Evolutionary conservation across 2,888 invertebrate genomes (phyloP), one percentile per base, ranked within the genome.

Genomic region (Abrostola tripartita): DNA sequence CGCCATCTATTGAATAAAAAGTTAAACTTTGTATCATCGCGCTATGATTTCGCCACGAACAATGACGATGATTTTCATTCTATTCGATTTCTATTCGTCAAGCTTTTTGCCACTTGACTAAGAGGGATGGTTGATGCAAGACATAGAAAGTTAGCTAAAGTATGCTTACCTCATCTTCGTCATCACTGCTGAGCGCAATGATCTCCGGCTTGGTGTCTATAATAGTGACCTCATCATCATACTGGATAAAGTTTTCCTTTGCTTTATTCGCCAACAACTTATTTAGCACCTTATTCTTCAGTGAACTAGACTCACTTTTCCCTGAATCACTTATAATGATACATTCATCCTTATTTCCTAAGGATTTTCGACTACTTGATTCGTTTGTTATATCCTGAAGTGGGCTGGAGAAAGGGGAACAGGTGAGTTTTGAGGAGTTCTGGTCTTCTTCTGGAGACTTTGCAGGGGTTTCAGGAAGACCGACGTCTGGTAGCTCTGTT

Each of bases 121-220:
- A n/a, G n/a, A n/a, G n/a, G n/a, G n/a, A n/a, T n/a, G n/a, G n/a
- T n/a, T n/a, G n/a, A n/a, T n/a, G n/a, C n/a, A n/a, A n/a, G n/a
- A n/a, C n/a, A n/a, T 10, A 40, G 5, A 40, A 9, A 40, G 5
- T 40, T 40, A 40, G 10, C 7, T 1, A 11, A 10, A 36, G 11
- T n/a, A 37, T 42, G 70, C 87, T 85, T 68, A 92, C 92, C 84
- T 86, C 88, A 61, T 87, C 86, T 6, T 94, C 94, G 37, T 94
- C 94, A 70, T 94, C 94, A 58, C 95, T 95, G 84, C 94, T 95
- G 11, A 94, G 78, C 8, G 91, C 90, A 40, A 95, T 92, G 10
- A 95, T 85, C 75, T 92, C 92, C 6, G 89, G 86, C 54, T 86
- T 85, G 0, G 74, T 80, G 52, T 93, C 92, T 55, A 93, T 85